Conservation (phyloP, 1,140 invertebrate species). For the Eulimnadia texana region DNA sequence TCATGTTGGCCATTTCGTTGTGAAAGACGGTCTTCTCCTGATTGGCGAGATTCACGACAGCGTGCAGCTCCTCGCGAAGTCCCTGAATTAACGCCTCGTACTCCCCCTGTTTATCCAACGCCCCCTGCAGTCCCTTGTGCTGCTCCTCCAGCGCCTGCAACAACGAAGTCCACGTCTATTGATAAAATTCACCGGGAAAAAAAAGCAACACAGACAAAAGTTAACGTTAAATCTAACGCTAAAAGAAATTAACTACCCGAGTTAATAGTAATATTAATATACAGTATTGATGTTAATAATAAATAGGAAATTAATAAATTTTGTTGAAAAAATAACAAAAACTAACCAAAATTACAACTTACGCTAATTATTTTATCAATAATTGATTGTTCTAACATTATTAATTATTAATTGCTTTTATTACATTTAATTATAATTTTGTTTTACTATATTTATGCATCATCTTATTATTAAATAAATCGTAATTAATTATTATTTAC, state of each 20-base stretch:
- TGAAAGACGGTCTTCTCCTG: not conserved
- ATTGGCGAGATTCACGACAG: not conserved
- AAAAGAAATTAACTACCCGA: too few species aligned
- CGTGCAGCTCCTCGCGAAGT: not conserved
- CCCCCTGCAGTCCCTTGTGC: not conserved
- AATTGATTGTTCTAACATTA: too few species aligned
- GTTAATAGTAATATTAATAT: too few species aligned
- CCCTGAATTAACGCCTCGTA: not conserved
- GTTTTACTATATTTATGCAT: too few species aligned
- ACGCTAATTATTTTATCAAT: too few species aligned
- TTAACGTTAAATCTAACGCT: too few species aligned
- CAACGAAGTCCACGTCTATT: conserved; percentile 11
- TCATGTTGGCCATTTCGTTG: conserved; percentile 1
- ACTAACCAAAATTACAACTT: too few species aligned
- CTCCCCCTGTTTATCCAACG: not conserved
- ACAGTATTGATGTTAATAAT: too few species aligned
- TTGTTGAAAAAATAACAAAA: not conserved
- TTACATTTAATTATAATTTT: too few species aligned
- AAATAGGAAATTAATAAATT: too few species aligned
- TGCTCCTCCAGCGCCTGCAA: conserved; percentile 13
- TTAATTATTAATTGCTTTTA: too few species aligned
- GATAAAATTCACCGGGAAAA: not conserved
- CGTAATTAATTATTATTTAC: not conserved
- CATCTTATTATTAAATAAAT: too few species aligned
- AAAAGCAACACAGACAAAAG: conserved; percentile 1